phyloP scores from a whole-genome alignment of 2,888 invertebrate genomes.

The Ormyrus thymus region DNA sequence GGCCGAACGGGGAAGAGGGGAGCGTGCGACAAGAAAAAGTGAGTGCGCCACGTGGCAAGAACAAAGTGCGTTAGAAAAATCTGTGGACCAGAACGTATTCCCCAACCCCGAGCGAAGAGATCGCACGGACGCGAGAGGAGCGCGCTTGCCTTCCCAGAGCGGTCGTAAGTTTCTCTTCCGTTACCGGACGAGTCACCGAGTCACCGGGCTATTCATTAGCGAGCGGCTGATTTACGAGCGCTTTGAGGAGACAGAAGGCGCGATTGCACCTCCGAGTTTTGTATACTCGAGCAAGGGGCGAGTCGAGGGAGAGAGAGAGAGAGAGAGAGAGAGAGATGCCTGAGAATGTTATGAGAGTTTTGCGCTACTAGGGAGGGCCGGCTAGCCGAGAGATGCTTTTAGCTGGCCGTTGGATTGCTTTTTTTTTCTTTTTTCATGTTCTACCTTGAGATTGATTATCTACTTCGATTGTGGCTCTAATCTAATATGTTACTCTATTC shows the following conservation, averaged over 20 bases:
- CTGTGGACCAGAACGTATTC: constrained; percentile 1
- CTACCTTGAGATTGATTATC: too few relatives aligned
- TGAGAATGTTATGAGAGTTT: constrained; percentile 10
- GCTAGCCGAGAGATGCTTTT: background rate
- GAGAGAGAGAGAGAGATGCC: background rate
- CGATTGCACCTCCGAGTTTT: constrained; percentile 18
- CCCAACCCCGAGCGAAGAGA: too few relatives aligned
- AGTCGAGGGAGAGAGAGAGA: constrained; percentile 27
- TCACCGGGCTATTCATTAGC: too few relatives aligned
- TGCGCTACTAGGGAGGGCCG: background rate
- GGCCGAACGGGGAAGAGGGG: constrained; percentile 11
- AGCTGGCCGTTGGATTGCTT: too few relatives aligned
- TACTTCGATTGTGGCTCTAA: too few relatives aligned
- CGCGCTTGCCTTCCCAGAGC: too few relatives aligned
- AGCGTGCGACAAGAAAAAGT: background rate
- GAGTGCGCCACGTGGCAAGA: constrained; percentile 33
- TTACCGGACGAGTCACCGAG: too few relatives aligned
- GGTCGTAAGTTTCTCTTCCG: too few relatives aligned
- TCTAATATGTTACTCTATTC: too few relatives aligned
- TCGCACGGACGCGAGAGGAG: too few relatives aligned
- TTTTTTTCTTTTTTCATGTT: too few relatives aligned
- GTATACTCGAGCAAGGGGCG: background rate
- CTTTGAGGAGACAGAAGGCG: constrained; percentile 28
- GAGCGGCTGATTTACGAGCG: constrained; percentile 15
- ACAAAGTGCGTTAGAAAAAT: constrained; percentile 30